Percentiles rank a stretch among this genome's conserved stretches.
phyloP scores from a whole-genome alignment of 2,888 invertebrate species.

The Oligia strigilis region DNA sequence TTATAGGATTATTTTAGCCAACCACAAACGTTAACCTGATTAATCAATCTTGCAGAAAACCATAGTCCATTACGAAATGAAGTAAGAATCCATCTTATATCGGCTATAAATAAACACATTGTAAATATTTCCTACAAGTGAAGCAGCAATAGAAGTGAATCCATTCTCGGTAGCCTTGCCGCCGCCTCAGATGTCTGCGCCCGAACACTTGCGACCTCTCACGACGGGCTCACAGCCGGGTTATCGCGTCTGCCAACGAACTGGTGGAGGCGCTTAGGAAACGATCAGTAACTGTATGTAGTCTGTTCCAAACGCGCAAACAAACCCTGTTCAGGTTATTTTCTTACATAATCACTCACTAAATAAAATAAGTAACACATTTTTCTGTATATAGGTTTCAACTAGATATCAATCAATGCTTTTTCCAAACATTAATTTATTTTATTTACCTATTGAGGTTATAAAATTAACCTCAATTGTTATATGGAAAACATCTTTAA shows the following conservation, averaged over 20 bases:
- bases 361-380: too few species aligned
- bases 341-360: too few species aligned
- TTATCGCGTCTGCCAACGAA: conserved; percentile 73
- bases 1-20: not conserved
- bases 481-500: too few species aligned
- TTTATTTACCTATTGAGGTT: too few species aligned
- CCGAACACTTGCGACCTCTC: conserved; percentile 82
- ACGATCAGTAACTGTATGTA: conserved; percentile 68
- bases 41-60: not conserved
- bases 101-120: not conserved
- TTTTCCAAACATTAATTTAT: too few species aligned
- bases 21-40: not conserved
- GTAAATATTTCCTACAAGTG: conserved; percentile 65
- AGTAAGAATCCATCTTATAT: not conserved
- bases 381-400: too few species aligned
- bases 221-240: conserved; percentile 63
- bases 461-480: too few species aligned
- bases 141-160: conserved; percentile 79
- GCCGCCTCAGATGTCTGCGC: conserved; percentile 73
- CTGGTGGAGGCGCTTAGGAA: conserved; percentile 76
- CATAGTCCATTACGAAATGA: not conserved
- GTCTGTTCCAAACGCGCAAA: too few species aligned
- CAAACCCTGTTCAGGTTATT: too few species aligned
- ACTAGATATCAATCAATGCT: too few species aligned
- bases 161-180: conserved; percentile 82